A percentile compares a stretch with the other conserved stretches of the same genome.
These are phyloP conservation scores for Xanthostigma xanthostigma DNA, from an alignment of 2,888 invertebrate genomes.

Conservation along the genomic window DNA sequence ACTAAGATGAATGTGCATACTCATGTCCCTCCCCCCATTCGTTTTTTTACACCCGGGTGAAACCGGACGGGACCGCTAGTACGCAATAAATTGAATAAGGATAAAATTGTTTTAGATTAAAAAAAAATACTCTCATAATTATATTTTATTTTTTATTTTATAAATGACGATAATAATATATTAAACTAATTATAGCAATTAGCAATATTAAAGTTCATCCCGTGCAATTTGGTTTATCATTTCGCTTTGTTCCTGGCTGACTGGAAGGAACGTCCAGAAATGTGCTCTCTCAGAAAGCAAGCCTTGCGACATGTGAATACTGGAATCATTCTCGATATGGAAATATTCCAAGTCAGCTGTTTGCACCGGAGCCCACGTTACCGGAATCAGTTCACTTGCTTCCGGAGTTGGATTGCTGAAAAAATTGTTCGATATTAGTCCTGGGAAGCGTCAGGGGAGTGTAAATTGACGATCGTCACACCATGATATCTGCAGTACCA, in stretches of 20 bases:
- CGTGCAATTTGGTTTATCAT: background rate
- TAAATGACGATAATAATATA: background rate
- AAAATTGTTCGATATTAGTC: slow-evolving; percentile 10
- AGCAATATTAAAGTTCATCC: background rate
- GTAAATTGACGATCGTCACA: too few species aligned
- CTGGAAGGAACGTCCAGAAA: slow-evolving; percentile 44
- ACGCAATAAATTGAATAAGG: background rate
- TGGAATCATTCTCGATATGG: slow-evolving; percentile 29
- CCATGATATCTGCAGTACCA: too few species aligned
- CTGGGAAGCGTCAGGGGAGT: too few species aligned
- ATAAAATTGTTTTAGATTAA: background rate
- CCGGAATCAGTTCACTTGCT: slow-evolving; percentile 23
- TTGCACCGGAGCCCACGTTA: slow-evolving; percentile 43
- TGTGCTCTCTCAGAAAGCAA: slow-evolving; percentile 40
- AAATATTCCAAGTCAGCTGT: slow-evolving; percentile 36
- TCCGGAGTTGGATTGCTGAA: slow-evolving; percentile 51
- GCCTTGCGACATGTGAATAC: slow-evolving; percentile 34
- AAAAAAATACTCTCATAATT: background rate
- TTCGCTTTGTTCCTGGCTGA: slow-evolving; percentile 27
- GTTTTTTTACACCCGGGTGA: too few species aligned
- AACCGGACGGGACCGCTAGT: too few species aligned
- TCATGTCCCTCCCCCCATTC: too few species aligned
- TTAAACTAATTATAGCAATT: background rate
- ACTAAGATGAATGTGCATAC: too few species aligned
- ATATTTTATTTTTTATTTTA: too few species aligned